Evolutionary conservation across 2,113 vertebrate genomes (phyloP).

Genomic region (Thalassarche chlororhynchos): DNA sequence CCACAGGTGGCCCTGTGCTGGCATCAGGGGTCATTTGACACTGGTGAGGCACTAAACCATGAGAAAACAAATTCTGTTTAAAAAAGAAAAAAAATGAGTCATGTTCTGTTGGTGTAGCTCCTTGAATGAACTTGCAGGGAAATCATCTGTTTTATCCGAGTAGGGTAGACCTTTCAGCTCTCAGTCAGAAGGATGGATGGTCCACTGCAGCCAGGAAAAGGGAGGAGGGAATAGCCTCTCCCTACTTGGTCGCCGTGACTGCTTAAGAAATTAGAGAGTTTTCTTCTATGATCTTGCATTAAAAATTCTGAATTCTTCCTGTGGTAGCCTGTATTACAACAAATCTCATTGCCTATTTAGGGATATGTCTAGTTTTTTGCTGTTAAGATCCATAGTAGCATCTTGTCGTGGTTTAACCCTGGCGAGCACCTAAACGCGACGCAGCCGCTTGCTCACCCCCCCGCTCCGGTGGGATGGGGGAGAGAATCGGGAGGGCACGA

Average conservation of each 20-base stretch:
- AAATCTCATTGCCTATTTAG: not conserved
- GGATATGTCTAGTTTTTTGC: not conserved
- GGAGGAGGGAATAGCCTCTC: not conserved
- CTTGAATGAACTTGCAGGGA: not conserved
- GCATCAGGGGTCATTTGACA: not conserved
- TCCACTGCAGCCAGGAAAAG: not conserved
- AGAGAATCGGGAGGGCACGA: too few species aligned
- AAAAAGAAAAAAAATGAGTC: not conserved
- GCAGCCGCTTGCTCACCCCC: too few species aligned
- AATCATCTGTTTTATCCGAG: not conserved
- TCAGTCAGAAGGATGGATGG: not conserved
- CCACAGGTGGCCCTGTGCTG: not conserved
- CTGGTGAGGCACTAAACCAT: not conserved
- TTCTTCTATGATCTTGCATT: not conserved
- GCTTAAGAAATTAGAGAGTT: not conserved
- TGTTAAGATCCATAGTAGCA: not conserved
- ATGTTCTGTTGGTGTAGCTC: not conserved
- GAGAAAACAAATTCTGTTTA: not conserved
- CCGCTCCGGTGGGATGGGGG: too few species aligned
- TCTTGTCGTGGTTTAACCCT: too few species aligned
- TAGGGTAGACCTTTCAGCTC: not conserved
- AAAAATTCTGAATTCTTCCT: not conserved
- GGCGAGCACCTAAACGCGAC: too few species aligned
- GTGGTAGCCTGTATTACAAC: not conserved
- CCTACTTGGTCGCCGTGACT: not conserved